phyloP scores from a whole-genome alignment of 2,888 invertebrate genomes.

The Lymantria dispar region DNA sequence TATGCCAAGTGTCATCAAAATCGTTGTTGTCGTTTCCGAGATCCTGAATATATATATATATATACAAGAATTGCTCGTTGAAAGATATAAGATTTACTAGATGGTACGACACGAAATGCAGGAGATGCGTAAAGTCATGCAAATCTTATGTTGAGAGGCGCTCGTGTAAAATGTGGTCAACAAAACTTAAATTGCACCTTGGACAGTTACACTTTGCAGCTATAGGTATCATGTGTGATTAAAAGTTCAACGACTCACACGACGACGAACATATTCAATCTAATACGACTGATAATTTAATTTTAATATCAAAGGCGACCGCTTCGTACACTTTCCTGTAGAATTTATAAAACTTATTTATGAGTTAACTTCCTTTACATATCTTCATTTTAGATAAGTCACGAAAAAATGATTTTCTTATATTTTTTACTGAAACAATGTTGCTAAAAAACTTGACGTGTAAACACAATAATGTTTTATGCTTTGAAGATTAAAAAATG shows the following conservation, averaged over 20 bases:
- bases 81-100: not conserved
- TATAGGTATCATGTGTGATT: conserved; percentile 37
- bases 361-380: too few species aligned
- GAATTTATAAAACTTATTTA: too few species aligned
- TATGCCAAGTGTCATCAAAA: too few species aligned
- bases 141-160: conserved; percentile 32
- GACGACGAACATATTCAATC: conserved; percentile 44
- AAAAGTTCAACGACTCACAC: conserved; percentile 22
- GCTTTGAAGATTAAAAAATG: conserved; percentile 5
- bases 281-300: conserved; percentile 34
- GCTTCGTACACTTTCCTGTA: too few species aligned
- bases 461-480: not conserved
- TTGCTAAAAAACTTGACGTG: not conserved
- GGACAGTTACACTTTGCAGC: conserved; percentile 35
- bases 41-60: too few species aligned
- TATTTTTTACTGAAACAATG: not conserved
- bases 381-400: too few species aligned
- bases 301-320: conserved; percentile 5
- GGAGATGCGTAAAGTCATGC: not conserved
- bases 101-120: not conserved
- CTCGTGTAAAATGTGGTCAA: conserved; percentile 39
- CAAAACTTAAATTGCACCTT: conserved; percentile 37
- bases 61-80: too few species aligned
- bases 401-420: not conserved
- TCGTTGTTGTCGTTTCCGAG: too few species aligned